A percentile compares a stretch with the other conserved stretches of the same genome.
Evolutionary conservation across 2,113 vertebrate genomes (phyloP).

Genomic region (Ardeotis arabs): DNA sequence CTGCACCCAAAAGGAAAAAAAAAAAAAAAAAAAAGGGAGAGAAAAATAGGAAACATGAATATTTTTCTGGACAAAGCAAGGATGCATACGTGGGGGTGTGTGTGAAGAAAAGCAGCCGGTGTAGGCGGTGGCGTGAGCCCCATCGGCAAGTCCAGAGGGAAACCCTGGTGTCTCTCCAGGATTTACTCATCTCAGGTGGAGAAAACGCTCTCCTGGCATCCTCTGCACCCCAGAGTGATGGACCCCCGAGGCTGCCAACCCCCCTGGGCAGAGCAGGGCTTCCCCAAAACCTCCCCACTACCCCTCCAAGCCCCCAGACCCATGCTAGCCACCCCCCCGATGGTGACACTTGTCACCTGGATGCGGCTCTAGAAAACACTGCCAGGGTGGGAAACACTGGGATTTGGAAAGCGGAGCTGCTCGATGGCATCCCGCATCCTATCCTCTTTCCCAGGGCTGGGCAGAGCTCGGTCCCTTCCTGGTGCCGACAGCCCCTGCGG

Average conservation of each 20-base stretch:
- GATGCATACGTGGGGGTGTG: background rate
- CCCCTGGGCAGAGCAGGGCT: background rate
- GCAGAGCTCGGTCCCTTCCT: background rate
- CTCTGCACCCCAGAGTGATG: background rate
- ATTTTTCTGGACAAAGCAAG: background rate
- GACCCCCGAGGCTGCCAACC: background rate
- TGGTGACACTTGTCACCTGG: background rate
- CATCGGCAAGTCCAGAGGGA: background rate
- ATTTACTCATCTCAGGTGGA: background rate
- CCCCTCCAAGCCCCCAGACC: background rate
- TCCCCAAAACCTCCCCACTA: background rate
- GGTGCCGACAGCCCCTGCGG: rapidly evolving
- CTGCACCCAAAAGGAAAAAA: slow-evolving; percentile 65
- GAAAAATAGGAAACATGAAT: background rate
- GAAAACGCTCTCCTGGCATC: background rate
- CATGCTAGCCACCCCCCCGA: background rate
- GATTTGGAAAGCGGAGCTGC: background rate
- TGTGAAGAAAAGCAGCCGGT: background rate
- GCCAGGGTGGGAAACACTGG: background rate
- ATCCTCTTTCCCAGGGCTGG: rapidly evolving
- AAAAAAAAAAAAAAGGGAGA: background rate
- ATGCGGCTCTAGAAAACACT: background rate
- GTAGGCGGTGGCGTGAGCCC: background rate
- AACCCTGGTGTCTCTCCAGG: background rate
- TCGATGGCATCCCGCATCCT: background rate